Conservation (phyloP, 64 coral and sea anemone species). For the Hydrozoanthus tunicans region DNA sequence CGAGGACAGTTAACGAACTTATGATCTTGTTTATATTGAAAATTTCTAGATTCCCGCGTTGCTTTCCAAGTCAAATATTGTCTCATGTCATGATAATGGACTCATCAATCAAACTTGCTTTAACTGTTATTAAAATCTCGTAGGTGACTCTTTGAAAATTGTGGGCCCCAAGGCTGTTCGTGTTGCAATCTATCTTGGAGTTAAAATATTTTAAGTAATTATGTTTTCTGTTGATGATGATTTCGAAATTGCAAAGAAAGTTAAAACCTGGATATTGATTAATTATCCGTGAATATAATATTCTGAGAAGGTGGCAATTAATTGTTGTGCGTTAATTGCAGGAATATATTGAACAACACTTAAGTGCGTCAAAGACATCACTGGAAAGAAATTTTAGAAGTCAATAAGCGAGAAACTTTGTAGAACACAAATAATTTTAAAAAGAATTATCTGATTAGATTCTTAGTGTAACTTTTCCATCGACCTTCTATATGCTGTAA, state of each 20-base stretch:
- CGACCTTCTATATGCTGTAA: too few relatives aligned
- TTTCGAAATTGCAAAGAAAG: not conserved
- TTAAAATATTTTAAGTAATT: not conserved
- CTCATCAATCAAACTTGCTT: constrained; percentile 26
- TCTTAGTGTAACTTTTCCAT: too few relatives aligned
- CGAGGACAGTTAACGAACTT: constrained; percentile 41
- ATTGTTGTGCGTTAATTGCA: not conserved
- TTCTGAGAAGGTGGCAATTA: not conserved
- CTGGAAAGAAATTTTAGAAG: not conserved
- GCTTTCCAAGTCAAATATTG: constrained; percentile 34
- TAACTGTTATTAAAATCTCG: constrained; percentile 28
- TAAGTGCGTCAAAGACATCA: not conserved
- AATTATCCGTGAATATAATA: not conserved
- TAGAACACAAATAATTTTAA: too few relatives aligned
- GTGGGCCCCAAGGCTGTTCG: not conserved
- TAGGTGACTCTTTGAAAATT: too few relatives aligned
- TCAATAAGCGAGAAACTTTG: too few relatives aligned
- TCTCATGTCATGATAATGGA: not conserved
- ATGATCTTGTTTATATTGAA: constrained; percentile 18
- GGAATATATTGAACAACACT: not conserved
- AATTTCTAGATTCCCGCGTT: constrained; percentile 11
- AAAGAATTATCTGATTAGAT: too few relatives aligned
- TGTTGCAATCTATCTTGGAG: not conserved
- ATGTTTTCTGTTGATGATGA: not conserved
- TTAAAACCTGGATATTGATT: not conserved